Conservation (phyloP, 2,113 vertebrate species). For the Coracopsis vasa region DNA sequence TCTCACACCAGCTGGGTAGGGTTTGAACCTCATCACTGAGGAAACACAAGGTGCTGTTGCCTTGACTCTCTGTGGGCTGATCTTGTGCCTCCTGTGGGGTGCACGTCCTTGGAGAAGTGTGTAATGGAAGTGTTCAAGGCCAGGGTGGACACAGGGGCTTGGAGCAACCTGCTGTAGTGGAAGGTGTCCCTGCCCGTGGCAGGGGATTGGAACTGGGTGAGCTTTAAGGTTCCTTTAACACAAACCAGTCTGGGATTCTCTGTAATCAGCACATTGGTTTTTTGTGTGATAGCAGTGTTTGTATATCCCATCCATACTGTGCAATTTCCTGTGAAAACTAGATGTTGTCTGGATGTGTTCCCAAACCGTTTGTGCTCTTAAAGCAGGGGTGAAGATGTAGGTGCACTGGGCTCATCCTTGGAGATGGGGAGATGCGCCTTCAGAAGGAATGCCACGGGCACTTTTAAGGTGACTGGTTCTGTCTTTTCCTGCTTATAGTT, state of each 20-base stretch:
- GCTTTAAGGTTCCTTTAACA: neutral
- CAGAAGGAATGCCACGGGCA: fast-evolving
- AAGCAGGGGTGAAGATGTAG: neutral
- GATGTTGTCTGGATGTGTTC: neutral
- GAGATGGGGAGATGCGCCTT: neutral
- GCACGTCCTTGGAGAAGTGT: neutral
- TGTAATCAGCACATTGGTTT: neutral
- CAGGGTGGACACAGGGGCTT: neutral
- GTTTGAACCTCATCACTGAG: neutral
- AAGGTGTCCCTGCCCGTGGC: neutral
- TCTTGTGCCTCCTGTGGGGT: neutral
- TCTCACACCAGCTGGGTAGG: neutral
- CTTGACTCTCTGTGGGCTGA: neutral
- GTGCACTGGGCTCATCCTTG: neutral
- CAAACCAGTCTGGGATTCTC: neutral
- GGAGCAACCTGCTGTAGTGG: neutral
- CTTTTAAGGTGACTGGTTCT: neutral
- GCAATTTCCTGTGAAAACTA: neutral
- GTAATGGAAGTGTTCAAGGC: neutral
- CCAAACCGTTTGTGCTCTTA: neutral
- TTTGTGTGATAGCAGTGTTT: neutral
- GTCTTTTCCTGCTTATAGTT: neutral
- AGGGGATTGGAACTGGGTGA: neutral
- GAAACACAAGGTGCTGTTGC: fast-evolving
- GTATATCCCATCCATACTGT: neutral